phyloP scores from a whole-genome alignment of 2,888 invertebrate species.

The Eumacrocentrus americanus region DNA sequence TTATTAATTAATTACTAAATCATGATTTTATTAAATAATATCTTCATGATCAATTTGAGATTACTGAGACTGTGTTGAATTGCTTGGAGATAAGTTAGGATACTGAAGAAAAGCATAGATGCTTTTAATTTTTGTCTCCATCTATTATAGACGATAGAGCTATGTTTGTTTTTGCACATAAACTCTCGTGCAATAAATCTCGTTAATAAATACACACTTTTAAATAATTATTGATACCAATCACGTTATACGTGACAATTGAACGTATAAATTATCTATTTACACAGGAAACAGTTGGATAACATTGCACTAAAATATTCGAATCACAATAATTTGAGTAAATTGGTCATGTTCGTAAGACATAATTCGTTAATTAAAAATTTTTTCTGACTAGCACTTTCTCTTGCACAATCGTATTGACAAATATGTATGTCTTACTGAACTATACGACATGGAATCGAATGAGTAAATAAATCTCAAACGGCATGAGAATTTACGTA shows the following conservation, averaged over 20 bases:
- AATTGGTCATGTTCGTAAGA: conserved; percentile 21
- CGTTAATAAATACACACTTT: conserved; percentile 10
- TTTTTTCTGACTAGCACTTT: neutral
- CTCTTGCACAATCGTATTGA: neutral
- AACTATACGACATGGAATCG: neutral
- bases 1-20: no score
- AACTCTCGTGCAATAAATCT: neutral
- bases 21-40: conserved; percentile 3
- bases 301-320: conserved; percentile 54
- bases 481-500: neutral
- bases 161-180: neutral
- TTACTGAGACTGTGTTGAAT: neutral
- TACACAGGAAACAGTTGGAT: conserved; percentile 43
- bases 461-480: neutral
- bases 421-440: neutral
- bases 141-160: neutral
- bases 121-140: neutral
- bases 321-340: conserved; percentile 38
- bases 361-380: neutral
- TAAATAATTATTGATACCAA: neutral
- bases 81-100: conserved; percentile 4
- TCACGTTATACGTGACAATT: neutral
- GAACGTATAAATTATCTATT: conserved; percentile 37
- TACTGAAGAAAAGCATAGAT: neutral
- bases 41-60: neutral